Evolutionary conservation across 2,797 vertebrate genomes (phyloP).

Genomic region (Loris lydekkerianus): DNA sequence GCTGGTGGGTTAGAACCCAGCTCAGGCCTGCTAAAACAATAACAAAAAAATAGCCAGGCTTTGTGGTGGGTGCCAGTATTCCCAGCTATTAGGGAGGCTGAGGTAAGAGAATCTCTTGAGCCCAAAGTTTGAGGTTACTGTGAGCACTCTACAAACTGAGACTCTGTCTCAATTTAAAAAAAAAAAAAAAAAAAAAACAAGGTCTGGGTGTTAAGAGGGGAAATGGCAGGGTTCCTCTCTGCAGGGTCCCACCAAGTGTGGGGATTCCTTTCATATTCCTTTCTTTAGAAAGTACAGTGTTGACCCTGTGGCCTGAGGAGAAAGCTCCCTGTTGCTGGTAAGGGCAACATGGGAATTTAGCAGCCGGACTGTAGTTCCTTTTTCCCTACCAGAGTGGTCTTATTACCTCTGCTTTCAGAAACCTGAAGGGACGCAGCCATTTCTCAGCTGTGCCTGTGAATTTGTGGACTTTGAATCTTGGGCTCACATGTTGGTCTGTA

Average conservation of each 20-base stretch:
- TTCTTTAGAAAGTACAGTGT: background rate
- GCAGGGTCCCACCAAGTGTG: background rate
- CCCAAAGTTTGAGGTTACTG: too few species aligned
- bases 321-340: background rate
- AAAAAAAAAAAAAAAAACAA: too few species aligned
- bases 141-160: too few species aligned
- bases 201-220: background rate
- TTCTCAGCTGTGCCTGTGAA: background rate
- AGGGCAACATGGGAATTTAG: background rate
- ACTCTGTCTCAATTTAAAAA: too few species aligned
- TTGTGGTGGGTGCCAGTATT: too few species aligned
- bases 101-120: too few species aligned
- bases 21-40: too few species aligned
- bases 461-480: background rate
- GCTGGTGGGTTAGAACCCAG: too few species aligned
- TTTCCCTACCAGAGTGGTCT: background rate
- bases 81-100: too few species aligned
- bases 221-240: background rate
- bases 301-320: background rate
- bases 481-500: conserved; percentile 3
- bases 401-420: background rate
- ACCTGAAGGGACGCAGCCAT: background rate
- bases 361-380: background rate
- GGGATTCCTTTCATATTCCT: background rate
- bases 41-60: too few species aligned